Evolutionary conservation across 53 echinoderm and acorn worm genomes (phyloP).

Genomic region (Holothuria scabra): DNA sequence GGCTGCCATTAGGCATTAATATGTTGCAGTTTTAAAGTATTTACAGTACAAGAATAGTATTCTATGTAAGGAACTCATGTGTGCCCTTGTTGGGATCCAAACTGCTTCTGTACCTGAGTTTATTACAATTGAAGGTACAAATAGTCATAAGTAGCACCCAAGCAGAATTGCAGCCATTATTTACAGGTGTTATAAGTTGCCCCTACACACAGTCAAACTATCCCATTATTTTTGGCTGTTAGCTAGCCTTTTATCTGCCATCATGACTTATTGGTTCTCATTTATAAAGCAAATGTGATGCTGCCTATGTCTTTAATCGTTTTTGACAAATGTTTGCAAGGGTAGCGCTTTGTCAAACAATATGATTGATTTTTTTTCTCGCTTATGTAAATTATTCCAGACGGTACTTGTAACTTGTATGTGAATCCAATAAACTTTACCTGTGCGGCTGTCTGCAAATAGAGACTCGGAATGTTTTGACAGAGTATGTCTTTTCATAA

Average conservation of each 20-base stretch:
- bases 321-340: conserved; percentile 45
- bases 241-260: background rate
- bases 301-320: conserved; percentile 22
- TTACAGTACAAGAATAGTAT: no score
- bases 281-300: conserved; percentile 9
- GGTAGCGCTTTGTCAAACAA: conserved; percentile 42
- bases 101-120: no score
- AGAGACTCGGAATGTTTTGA: conserved; percentile 38
- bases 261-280: conserved; percentile 24
- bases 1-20: no score
- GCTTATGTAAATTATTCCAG: conserved; percentile 28
- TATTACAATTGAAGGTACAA: no score
- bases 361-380: conserved; percentile 29
- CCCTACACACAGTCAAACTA: background rate
- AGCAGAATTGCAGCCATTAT: background rate
- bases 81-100: no score
- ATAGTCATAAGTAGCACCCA: no score
- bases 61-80: no score
- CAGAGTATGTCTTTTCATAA: conserved; percentile 8
- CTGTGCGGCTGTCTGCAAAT: conserved; percentile 36
- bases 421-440: conserved; percentile 39
- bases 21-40: no score
- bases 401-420: conserved; percentile 38
- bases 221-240: background rate
- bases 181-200: conserved; percentile 3